Evolutionary conservation across 1,140 invertebrate species (phyloP), one percentile per base, ranked within the genome.

Genomic region (Nixonia krombeini): DNA sequence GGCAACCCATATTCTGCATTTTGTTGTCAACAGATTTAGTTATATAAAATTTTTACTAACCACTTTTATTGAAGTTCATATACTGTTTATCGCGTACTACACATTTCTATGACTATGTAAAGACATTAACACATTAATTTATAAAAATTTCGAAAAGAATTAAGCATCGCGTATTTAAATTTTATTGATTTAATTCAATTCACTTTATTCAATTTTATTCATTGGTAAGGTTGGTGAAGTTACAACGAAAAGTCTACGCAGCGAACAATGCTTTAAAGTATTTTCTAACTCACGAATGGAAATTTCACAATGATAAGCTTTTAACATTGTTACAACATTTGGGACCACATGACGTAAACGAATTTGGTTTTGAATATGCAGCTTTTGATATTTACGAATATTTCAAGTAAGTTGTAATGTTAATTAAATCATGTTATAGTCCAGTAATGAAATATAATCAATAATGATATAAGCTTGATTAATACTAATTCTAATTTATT

Each of bases 201-300:
- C n/a, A n/a, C n/a, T 23, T 42, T 10, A 0, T 0, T 52, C 31
- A 10, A 53, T 50, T 29, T 46, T 28, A 16, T 56, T 37, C 38
- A 50, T 53, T 53, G 42, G 59, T 58, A 72, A 97, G 94, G 75
- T 86, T 95, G 75, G 84, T 95, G 4, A 90, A 90, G 78, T 81
- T 97, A 15, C 94, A 97, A 74, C 86, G 91, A 6, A 91, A 91
- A 62, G 88, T 97, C 5, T 92, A 91, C 70, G 90, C 90, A 31
- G 92, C 94, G 0, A 91, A 92, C 25, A 83, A 83, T 5, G 93
- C 92, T 1, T 72, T 98, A 2, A 85, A 90, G 38, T 93, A 91
- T 71, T 98, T 96, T 71, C 88, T 93, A 0, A 89, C 86, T 0
- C 89, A 93, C 57, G 88, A 95, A 75, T 98, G 95, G 95, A 85